Base-by-base conservation (phyloP, 2,888 invertebrate species). In the Drosophila anomelani region DNA sequence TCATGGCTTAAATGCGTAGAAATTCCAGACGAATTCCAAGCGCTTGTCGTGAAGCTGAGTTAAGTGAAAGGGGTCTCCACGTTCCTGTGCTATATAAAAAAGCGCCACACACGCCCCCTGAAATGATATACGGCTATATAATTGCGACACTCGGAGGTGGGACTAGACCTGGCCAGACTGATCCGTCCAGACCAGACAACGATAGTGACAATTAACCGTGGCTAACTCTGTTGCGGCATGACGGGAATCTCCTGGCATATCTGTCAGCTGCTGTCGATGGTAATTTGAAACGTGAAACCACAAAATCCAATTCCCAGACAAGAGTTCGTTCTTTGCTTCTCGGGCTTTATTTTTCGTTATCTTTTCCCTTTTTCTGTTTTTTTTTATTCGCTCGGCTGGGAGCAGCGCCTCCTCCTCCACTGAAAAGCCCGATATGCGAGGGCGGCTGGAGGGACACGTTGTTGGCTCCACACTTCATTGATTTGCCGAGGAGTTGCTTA, bases 251-350 rank as follows among this genome's bases (percentile, higher is more conserved):
- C 51, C 44, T 32, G 51, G 44, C 36, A 46, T 57, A 53, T 71
- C 74, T 76, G 77, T 79, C 89, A 75, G 75, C 82, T 76, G 76
- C 87, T 80, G 89, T 88, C 89, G 88, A 88, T 85, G 86, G 85
- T 86, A 86, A 86, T 86, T 89, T 84, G 88, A 86, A 86, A 86
- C 85, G 85, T 83, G 79, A 80, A 89, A 86, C 85, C 85, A 78
- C 89, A 86, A 86, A 86, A 86, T 86, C 85, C 85, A 85, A 89
- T 86, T 86, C 89, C 84, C 85, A 86, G 85, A 86, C 89, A 83
- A 76, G 60, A 79, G 67, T 71, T 73, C 55, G 57, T 73, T 73
- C 58, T 70, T 78, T 75, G 57, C 73, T 61, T 75, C 63, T 63
- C 53, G 61, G 13, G 7, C 44, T 43, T 54, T 77, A 59, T 72